A percentile compares a stretch with the other conserved stretches of the same genome.
These are phyloP conservation scores for Otis tarda DNA, from an alignment of 2,113 vertebrate genomes.

Conservation along the genomic window DNA sequence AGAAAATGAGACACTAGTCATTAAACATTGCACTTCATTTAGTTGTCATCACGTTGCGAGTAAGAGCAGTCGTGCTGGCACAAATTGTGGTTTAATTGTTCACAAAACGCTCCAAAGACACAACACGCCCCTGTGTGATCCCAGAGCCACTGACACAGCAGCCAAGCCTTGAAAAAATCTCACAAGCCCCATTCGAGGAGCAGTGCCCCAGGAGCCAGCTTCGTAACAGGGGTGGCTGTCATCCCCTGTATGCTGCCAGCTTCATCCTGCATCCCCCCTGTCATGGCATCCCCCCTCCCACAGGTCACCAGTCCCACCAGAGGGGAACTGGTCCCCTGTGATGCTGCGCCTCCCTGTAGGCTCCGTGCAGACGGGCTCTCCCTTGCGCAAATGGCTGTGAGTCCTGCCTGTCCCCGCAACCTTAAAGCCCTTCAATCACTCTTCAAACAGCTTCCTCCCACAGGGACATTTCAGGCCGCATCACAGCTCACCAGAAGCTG, in stretches of 20 bases:
- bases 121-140: not conserved
- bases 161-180: fast-evolving
- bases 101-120: not conserved
- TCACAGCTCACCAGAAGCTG: not conserved
- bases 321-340: not conserved
- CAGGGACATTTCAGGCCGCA: not conserved
- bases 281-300: fast-evolving
- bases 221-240: not conserved
- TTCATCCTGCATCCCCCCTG: not conserved
- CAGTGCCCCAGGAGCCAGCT: not conserved
- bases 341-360: not conserved
- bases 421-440: not conserved
- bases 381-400: not conserved
- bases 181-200: not conserved
- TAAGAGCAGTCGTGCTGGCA: not conserved
- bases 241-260: fast-evolving
- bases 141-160: not conserved
- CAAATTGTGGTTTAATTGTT: not conserved
- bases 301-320: not conserved
- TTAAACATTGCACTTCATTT: not conserved
- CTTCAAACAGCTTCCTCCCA: not conserved
- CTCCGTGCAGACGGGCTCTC: fast-evolving
- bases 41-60: not conserved
- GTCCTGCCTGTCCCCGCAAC: not conserved
- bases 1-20: not conserved